Evolutionary conservation across 2,888 invertebrate genomes (phyloP).

Genomic region (Siphonodentalium dalli): DNA sequence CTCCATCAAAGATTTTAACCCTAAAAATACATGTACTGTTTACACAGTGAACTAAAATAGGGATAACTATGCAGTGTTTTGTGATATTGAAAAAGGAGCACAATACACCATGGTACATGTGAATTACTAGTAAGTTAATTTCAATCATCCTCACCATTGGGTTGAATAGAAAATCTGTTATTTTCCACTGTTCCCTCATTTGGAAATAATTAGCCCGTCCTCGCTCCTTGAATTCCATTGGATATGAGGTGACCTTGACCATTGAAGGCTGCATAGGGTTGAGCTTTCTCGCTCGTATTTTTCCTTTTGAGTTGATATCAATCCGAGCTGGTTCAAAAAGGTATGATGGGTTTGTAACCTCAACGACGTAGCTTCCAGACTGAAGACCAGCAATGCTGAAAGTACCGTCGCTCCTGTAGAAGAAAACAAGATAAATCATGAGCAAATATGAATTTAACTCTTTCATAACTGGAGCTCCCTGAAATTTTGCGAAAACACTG

Average conservation of each 20-base stretch:
- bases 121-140: too few species aligned
- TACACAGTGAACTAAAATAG: too few species aligned
- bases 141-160: slow-evolving; percentile 77
- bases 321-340: slow-evolving; percentile 93
- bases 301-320: slow-evolving; percentile 97
- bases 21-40: too few species aligned
- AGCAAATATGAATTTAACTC: too few species aligned
- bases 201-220: slow-evolving; percentile 81
- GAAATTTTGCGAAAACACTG: too few species aligned
- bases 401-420: slow-evolving; percentile 82
- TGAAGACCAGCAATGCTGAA: slow-evolving; percentile 81
- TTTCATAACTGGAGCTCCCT: too few species aligned
- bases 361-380: slow-evolving; percentile 83
- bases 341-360: slow-evolving; percentile 88
- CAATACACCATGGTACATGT: too few species aligned
- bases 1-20: too few species aligned
- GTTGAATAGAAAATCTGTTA: slow-evolving; percentile 94
- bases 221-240: slow-evolving; percentile 84
- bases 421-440: too few species aligned
- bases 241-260: slow-evolving; percentile 82
- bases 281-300: slow-evolving; percentile 91
- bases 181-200: slow-evolving; percentile 92
- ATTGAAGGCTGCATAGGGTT: slow-evolving; percentile 91
- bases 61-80: too few species aligned
- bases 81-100: too few species aligned